phyloP scores from a whole-genome alignment of 2,888 invertebrate genomes.

The Endomychus coccineus region DNA sequence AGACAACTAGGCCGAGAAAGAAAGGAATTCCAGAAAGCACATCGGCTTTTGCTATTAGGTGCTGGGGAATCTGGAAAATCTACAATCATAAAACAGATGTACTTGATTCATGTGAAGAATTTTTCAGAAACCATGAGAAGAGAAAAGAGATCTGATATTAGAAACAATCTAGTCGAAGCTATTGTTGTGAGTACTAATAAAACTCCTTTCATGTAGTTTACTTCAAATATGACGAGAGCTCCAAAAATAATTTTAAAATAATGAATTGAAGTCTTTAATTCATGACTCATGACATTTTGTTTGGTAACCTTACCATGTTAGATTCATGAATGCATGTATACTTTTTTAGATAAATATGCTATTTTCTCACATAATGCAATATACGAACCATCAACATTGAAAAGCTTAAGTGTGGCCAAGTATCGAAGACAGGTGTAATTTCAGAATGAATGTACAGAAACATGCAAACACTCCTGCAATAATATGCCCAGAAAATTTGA shows the following conservation, averaged over 20 bases:
- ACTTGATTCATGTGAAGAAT: conserved; percentile 94
- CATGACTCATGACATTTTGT: not conserved
- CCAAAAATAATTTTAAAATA: not conserved
- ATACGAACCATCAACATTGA: too few relatives aligned
- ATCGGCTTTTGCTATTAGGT: conserved; percentile 86
- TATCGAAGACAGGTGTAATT: too few relatives aligned
- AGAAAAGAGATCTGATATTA: conserved; percentile 94
- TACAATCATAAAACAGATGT: conserved; percentile 98
- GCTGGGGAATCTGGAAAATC: conserved; percentile 97
- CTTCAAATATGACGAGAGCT: not conserved
- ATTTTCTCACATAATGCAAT: too few relatives aligned
- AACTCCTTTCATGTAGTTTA: not conserved
- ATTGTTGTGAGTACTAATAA: conserved; percentile 52
- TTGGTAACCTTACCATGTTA: not conserved
- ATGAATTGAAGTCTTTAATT: not conserved
- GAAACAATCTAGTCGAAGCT: conserved; percentile 94
- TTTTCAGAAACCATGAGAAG: conserved; percentile 92
- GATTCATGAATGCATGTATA: not conserved
- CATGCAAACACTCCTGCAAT: too few relatives aligned
- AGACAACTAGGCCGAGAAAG: conserved; percentile 95
- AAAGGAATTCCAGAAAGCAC: conserved; percentile 85
- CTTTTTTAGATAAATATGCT: too few relatives aligned
- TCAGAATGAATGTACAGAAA: too few relatives aligned
- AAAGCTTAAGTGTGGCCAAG: too few relatives aligned
- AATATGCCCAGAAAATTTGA: too few relatives aligned